Base-by-base conservation (phyloP, 2,113 vertebrate species). In the Phrynosoma blainvillii region DNA sequence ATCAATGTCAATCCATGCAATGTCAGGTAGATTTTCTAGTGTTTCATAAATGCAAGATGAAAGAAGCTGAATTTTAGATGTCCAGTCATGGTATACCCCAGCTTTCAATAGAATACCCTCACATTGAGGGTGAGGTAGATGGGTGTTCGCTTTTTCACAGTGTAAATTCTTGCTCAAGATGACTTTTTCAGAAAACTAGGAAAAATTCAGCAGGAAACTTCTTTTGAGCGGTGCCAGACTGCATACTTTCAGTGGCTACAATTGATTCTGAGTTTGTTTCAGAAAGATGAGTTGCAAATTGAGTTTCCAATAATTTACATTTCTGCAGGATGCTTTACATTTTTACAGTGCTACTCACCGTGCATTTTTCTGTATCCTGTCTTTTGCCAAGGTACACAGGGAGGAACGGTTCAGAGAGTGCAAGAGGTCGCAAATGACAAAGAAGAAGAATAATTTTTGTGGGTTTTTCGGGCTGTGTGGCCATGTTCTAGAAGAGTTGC, bases 191-290 rank as follows among this genome's bases (percentile, higher is more conserved):
- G 88, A 54, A 86, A 79, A 87, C 85, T 32, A 74, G 25, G 30
- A 25, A 90, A 70, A 86, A 88, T 25, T 27, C 25, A 23, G 12
- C 77, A 77, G 80, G 52, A 86, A 86, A 87, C 84, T 78, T 80
- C 68, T 84, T 79, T 82, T 91, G 76, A 87, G 85, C 85, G 59
- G 59, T 77, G 74, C 59, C 1, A 2, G 71, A 30, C 16, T n/a
- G 80, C 71, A 89, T 11, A 68, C 21, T 54, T 0, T 0, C 25
- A 21, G 20, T 40, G n/a, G 71, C 40, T 68, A 23, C 82, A 84
- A 1, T 1, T 23, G 14, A 56, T 6, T 40, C 16, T 16, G 1
- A 6, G 0, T 1, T 52, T 12, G 42, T 12, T 52, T 13, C 78
- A 89, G 66, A 75, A 86, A 84, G 36, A 20, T 1, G 3, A 70